Percentiles rank a stretch among this genome's conserved stretches.
These are phyloP conservation scores for Drosophila kanapiae DNA, from an alignment of 1,140 invertebrate species.

Conservation along the genomic window DNA sequence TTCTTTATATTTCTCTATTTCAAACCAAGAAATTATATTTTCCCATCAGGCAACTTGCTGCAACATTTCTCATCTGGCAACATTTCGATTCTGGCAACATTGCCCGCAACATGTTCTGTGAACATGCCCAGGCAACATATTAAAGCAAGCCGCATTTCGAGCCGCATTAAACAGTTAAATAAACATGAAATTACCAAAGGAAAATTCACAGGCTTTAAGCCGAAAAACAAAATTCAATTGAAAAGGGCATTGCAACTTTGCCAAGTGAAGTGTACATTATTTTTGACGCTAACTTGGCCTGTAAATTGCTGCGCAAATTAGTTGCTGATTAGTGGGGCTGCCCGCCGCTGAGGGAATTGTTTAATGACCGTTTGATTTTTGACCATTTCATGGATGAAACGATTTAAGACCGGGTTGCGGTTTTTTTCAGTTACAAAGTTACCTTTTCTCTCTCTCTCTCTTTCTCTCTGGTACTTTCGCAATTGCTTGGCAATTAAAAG, in stretches of 20 bases:
- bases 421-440: conserved; percentile 25
- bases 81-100: not conserved
- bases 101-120: not conserved
- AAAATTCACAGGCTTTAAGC: not conserved
- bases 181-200: not conserved
- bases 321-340: conserved; percentile 72
- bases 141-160: not conserved
- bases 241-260: conserved; percentile 1
- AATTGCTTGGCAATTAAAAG: conserved; percentile 70
- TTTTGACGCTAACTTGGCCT: conserved; percentile 35
- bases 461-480: conserved; percentile 46
- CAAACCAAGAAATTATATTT: not conserved
- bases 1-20: no score
- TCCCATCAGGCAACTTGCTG: not conserved
- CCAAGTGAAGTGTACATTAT: conserved; percentile 1
- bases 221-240: conserved; percentile 10
- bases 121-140: not conserved
- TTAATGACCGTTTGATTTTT: conserved; percentile 50
- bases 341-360: conserved; percentile 25
- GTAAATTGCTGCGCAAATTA: conserved; percentile 66
- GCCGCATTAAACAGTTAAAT: not conserved
- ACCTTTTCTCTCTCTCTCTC: conserved; percentile 3
- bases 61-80: not conserved
- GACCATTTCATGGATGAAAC: conserved; percentile 27
- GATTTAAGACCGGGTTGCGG: conserved; percentile 1